Conservation (phyloP, 2,888 invertebrate genomes). For the Trichopoda pennipes region DNA sequence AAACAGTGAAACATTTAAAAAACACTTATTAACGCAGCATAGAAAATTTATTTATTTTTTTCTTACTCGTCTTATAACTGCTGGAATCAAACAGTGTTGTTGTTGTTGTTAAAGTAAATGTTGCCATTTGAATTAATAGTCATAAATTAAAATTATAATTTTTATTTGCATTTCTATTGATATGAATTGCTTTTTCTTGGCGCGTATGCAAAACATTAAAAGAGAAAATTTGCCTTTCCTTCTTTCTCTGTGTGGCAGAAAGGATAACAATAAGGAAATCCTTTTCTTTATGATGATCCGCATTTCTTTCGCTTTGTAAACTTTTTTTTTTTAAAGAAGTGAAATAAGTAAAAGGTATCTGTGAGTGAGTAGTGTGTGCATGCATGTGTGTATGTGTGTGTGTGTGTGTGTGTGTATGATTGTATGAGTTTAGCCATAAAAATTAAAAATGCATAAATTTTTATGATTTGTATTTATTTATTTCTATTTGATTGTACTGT, state of each 20-base stretch:
- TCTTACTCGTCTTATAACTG: conserved; percentile 2
- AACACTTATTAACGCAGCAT: conserved; percentile 48
- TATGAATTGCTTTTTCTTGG: conserved; percentile 73
- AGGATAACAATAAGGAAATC: conserved; percentile 22
- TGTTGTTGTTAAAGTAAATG: conserved; percentile 23
- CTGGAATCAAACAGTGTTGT: conserved; percentile 5
- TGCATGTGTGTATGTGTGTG: background rate
- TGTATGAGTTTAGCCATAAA: conserved; percentile 57
- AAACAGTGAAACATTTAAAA: conserved; percentile 41
- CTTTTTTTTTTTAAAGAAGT: conserved; percentile 15
- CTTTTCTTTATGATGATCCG: conserved; percentile 35
- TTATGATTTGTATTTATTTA: conserved; percentile 60
- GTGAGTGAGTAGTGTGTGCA: background rate
- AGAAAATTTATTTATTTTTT: background rate
- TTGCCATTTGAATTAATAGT: conserved; percentile 48
- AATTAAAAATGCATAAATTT: conserved; percentile 67
- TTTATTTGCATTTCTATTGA: conserved; percentile 78
- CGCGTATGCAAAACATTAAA: conserved; percentile 22
- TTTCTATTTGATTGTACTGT: conserved; percentile 15
- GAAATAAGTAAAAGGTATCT: no score
- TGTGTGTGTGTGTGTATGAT: conserved; percentile 14
- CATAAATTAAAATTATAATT: conserved; percentile 59
- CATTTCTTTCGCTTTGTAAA: background rate
- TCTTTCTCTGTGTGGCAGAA: background rate
- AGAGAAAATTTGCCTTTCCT: background rate